Conservation (phyloP, 2,888 invertebrate genomes). For the Perdita meconis region DNA sequence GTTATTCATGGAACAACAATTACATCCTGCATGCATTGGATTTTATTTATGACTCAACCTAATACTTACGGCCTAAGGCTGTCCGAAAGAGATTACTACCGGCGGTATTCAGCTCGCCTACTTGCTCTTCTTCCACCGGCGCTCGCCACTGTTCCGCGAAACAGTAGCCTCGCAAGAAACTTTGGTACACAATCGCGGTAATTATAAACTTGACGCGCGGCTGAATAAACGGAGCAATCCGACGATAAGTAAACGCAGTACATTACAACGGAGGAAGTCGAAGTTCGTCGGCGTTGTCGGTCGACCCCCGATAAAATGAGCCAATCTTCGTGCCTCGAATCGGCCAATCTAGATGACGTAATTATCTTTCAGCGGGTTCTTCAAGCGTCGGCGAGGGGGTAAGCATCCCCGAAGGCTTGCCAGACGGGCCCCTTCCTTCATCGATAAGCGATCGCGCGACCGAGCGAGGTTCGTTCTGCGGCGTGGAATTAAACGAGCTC, state of each 20-base stretch:
- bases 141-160: background rate
- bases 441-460: slow-evolving; percentile 59
- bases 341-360: slow-evolving; percentile 62
- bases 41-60: no score
- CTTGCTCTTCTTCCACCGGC: slow-evolving; percentile 1
- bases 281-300: slow-evolving; percentile 25
- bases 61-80: background rate
- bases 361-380: slow-evolving; percentile 56
- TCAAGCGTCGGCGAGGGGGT: slow-evolving; percentile 52
- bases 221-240: slow-evolving; percentile 32
- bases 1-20: no score
- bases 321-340: slow-evolving; percentile 56
- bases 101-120: background rate
- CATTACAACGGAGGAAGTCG: slow-evolving; percentile 29
- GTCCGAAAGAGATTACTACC: slow-evolving; percentile 1
- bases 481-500: slow-evolving; percentile 61
- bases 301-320: slow-evolving; percentile 37
- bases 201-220: slow-evolving; percentile 48
- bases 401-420: slow-evolving; percentile 44
- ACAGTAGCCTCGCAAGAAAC: background rate
- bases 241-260: slow-evolving; percentile 42
- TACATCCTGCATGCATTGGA: no score
- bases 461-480: slow-evolving; percentile 56
- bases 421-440: slow-evolving; percentile 39
- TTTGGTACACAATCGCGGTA: slow-evolving; percentile 4